Base-by-base conservation (phyloP, 2,797 vertebrate genomes). In the Apogon hyalosoma region DNA sequence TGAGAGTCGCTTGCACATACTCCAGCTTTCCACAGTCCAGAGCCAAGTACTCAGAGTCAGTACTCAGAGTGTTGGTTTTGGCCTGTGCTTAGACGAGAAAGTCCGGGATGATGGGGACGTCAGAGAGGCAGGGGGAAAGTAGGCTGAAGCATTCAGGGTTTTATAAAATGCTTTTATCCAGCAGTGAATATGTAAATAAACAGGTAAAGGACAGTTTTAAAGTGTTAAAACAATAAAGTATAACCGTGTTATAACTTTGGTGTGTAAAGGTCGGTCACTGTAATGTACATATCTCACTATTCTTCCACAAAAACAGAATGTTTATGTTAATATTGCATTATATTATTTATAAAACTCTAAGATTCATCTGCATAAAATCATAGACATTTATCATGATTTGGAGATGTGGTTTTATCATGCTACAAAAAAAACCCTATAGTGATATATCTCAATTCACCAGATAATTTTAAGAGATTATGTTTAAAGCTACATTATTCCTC, bases 61-160 rank as follows among this genome's bases (percentile, higher is more conserved):
- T 87, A 75, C 75, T 75, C 24, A 28, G 80, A 83, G 90, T 90
- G 90, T 91, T 93, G 87, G 75, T 91, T 87, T 93, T 93, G 91
- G 90, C 85, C 71, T 77, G 51, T 63, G 54, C 65, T 83, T 76
- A 78, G 59, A 83, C 62, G 75, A 85, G 79, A 86, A 69, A 85
- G 79, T 77, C 79, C 62, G 77, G 73, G 71, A 79, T 80, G 73
- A 82, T 39, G 48, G 69, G 70, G 71, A 54, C 9, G 31, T 71
- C 63, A 73, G 81, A 75, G 58, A 36, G 66, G 76, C 66, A 55
- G 62, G 40, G 66, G 71, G 56, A 89, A 77, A 85, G 76, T 82
- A 79, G 79, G 77, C 65, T 42, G n/a, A 62, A 51, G 67, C 42
- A 55, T 53, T 49, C 54, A 53, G 14, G 4, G 41, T 76, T 60